Evolutionary conservation across 2,113 vertebrate species (phyloP).

Genomic region (Nansenia antarctica): DNA sequence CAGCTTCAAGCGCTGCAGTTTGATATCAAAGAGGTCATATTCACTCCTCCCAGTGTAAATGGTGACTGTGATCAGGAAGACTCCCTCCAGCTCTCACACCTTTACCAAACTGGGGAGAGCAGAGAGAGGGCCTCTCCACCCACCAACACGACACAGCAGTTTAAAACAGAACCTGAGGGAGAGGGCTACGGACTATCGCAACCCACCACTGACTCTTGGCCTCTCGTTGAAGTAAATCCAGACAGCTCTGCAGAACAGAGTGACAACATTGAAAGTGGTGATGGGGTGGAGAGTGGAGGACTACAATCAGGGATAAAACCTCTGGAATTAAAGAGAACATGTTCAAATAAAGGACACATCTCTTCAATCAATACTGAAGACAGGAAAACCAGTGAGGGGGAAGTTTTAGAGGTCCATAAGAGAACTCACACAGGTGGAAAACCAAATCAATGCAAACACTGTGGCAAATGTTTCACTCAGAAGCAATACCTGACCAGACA

Average conservation of each 20-base stretch:
- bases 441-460: background rate
- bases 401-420: background rate
- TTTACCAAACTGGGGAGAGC: background rate
- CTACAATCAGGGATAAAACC: background rate
- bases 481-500: background rate
- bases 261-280: too few relatives aligned
- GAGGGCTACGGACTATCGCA: background rate
- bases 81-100: background rate
- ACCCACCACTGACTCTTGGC: background rate
- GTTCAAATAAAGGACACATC: background rate
- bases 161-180: background rate
- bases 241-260: too few relatives aligned
- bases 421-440: constrained; percentile 1
- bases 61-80: background rate
- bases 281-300: too few relatives aligned
- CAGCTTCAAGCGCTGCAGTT: too few relatives aligned
- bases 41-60: background rate
- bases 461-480: background rate
- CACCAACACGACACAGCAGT: background rate
- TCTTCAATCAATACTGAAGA: background rate
- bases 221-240: background rate
- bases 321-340: background rate
- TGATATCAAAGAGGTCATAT: too few relatives aligned
- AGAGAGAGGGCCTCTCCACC: background rate
- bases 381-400: background rate